A percentile compares a stretch with the other conserved stretches of the same genome.
phyloP scores from a whole-genome alignment of 2,888 invertebrate genomes.

The Sericinus montela region DNA sequence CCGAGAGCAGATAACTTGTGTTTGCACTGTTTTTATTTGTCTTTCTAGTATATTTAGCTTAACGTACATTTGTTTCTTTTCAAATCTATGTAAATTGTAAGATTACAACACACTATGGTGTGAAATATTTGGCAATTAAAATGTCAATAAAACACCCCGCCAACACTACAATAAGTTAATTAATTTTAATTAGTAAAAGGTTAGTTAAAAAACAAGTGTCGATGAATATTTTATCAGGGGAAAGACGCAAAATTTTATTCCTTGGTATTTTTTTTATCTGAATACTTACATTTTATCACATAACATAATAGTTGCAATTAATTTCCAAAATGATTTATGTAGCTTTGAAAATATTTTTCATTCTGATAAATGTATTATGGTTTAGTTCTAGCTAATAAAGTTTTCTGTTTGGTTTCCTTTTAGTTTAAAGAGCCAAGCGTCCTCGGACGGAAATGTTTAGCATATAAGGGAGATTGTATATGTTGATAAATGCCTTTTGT shows the following conservation, averaged over 20 bases:
- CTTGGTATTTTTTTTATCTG: no score
- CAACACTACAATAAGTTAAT: no score
- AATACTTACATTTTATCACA: no score
- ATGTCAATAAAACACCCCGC: no score
- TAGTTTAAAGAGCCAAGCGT: constrained; percentile 1
- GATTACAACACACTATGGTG: no score
- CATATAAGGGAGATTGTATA: constrained; percentile 4
- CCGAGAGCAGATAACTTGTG: constrained; percentile 91
- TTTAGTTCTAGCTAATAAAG: neutral
- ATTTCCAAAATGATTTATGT: neutral
- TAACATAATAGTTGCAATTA: no score
- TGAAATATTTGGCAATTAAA: no score
- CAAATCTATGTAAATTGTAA: constrained; percentile 14
- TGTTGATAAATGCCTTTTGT: constrained; percentile 1
- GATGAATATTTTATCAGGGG: no score
- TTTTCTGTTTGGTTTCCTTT: neutral
- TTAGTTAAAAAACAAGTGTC: no score
- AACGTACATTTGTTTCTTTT: constrained; percentile 1
- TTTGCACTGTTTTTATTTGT: neutral
- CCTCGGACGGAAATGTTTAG: constrained; percentile 8
- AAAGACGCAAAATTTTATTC: no score
- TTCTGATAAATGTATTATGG: neutral
- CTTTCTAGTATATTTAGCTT: constrained; percentile 8
- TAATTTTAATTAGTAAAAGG: no score
- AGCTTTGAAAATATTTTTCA: constrained; percentile 5